Evolutionary conservation across 2,113 vertebrate species (phyloP), one percentile per base, ranked within the genome.

Genomic region (Thamnophis sirtalis): DNA sequence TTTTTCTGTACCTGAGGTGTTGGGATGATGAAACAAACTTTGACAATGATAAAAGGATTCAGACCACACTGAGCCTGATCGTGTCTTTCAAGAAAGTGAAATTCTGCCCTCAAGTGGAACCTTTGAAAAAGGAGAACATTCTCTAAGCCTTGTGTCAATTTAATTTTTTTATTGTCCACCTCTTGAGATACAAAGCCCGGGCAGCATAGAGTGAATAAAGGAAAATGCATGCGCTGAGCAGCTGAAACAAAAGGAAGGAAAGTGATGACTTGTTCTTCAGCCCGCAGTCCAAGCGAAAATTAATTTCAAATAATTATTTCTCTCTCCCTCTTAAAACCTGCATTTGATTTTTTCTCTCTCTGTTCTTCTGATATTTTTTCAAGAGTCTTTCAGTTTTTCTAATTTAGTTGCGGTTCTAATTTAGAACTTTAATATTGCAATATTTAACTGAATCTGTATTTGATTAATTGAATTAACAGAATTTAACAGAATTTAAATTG

Each of bases 231-330:
- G 54, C 86, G 0, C 9, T 92, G 92, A 93, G 95, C 93, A 96
- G 93, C 92, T 94, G 93, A 85, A 95, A 93, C 88, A 95, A 95
- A 96, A 92, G n/a, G 91, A 91, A 92, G 86, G 19, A 86, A 92
- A 13, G 19, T 15, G 19, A 24, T 48, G n/a, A 63, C 13, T 84
- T 85, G 43, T 56, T 54, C 9, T 90, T 55, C 53, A 60, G 53
- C 19, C 60, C 54, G 10, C 80, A 51, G 21, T 3, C 21, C 53
- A 87, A n/a, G 48, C 2, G 22, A 48, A 11, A 28, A 87, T 84
- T 43, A 9, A 55, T 53, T 51, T 38, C 85, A 91, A 87, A 91
- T 48, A 54, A 91, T 21, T 73, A 28, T 51, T 60, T 73, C 49
- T 68, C 9, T 73, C 49, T 7, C 56, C 4, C 6, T 51, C 9